phyloP scores from a whole-genome alignment of 2,797 vertebrate genomes.

The Okamejei kenojei region DNA sequence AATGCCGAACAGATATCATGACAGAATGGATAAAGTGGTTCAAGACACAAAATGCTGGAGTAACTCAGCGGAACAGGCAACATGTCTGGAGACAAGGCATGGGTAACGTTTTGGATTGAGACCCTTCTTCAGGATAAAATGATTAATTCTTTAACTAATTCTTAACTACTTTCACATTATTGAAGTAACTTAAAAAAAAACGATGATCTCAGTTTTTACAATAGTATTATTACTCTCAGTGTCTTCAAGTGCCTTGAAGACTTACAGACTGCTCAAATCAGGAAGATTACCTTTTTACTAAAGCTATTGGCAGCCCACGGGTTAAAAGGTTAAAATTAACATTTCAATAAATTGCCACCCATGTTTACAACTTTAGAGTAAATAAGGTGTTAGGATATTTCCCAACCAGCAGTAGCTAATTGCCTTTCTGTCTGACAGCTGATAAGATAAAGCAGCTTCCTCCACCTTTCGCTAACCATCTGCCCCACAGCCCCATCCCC shows the following conservation, averaged over 20 bases:
- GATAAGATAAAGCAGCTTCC: constrained; percentile 52
- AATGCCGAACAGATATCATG: neutral
- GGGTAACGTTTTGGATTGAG: too few relatives aligned
- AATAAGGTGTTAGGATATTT: constrained; percentile 17
- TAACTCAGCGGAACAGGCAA: too few relatives aligned
- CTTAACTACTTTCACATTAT: neutral
- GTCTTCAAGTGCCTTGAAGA: neutral
- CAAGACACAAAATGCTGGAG: too few relatives aligned
- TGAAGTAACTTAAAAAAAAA: neutral
- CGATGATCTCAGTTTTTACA: neutral
- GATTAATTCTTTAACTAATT: too few relatives aligned
- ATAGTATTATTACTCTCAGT: neutral
- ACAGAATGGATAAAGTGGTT: neutral
- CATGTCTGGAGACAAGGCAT: too few relatives aligned
- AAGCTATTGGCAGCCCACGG: neutral
- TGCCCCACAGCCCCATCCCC: constrained; percentile 41
- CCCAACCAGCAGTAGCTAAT: constrained; percentile 19
- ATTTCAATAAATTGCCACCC: constrained; percentile 15
- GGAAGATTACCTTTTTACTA: neutral
- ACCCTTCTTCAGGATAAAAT: neutral
- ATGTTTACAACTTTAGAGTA: constrained; percentile 27
- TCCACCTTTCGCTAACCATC: constrained; percentile 53
- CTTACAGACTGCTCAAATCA: neutral
- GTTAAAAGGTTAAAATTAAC: neutral
- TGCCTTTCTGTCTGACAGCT: constrained; percentile 49